Conservation (phyloP, 2,888 invertebrate genomes). For the Phytoseiulus persimilis region DNA sequence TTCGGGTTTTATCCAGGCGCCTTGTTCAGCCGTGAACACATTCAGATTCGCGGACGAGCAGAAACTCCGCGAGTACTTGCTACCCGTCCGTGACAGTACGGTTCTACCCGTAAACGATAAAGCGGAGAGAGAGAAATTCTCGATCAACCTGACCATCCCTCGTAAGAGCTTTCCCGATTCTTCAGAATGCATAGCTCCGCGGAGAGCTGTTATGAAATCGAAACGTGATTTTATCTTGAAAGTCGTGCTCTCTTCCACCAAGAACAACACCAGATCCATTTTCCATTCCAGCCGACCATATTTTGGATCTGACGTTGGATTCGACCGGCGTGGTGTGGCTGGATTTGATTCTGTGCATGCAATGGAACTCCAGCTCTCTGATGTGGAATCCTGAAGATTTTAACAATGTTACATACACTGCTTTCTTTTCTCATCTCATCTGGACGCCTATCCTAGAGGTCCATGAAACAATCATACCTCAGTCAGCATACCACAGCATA, state of each 20-base stretch:
- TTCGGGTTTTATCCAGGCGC: not conserved
- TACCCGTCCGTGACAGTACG: not conserved
- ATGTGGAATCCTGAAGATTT: slow-evolving; percentile 10
- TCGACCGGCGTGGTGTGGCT: not conserved
- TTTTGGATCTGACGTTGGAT: slow-evolving; percentile 8
- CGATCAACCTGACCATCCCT: not conserved
- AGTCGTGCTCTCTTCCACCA: too few species aligned
- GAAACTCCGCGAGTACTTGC: not conserved
- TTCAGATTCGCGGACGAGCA: not conserved
- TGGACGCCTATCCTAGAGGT: slow-evolving; percentile 12
- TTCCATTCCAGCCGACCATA: not conserved
- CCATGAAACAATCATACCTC: not conserved
- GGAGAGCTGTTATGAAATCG: not conserved
- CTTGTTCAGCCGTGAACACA: not conserved
- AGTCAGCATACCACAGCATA: not conserved
- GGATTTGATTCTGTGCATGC: not conserved
- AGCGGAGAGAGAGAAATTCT: not conserved
- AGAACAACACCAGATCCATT: too few species aligned
- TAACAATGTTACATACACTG: slow-evolving; percentile 1
- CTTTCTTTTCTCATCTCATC: not conserved
- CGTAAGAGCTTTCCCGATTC: not conserved
- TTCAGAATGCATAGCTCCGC: not conserved
- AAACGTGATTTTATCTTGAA: too few species aligned
- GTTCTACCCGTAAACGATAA: not conserved
- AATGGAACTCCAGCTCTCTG: slow-evolving; percentile 12